Evolutionary conservation across 2,797 vertebrate species (phyloP).

Genomic region (Cephalopachus bancanus): DNA sequence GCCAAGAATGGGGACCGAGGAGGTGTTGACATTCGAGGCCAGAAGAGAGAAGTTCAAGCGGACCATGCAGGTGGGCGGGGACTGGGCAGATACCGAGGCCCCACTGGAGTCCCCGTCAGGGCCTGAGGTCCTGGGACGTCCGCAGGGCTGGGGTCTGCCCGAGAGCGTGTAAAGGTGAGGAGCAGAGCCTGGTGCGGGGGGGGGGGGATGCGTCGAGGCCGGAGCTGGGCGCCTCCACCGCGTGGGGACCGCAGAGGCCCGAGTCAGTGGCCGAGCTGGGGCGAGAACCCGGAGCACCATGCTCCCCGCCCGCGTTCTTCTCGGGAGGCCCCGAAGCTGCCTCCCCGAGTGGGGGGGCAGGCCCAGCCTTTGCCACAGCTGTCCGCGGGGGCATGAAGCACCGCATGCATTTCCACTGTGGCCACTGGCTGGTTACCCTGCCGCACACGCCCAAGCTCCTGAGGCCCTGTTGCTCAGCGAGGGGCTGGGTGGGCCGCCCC

Average conservation of each 20-base stretch:
- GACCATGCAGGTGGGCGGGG: not conserved
- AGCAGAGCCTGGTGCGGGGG: fast-evolving
- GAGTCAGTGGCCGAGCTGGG: not conserved
- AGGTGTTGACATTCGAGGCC: too few species aligned
- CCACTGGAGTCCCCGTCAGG: fast-evolving
- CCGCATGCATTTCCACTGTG: not conserved
- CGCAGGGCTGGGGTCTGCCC: not conserved
- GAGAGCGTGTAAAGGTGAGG: not conserved
- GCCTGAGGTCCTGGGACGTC: not conserved
- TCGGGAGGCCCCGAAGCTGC: not conserved
- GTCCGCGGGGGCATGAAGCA: fast-evolving
- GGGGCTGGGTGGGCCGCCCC: not conserved
- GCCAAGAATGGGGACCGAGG: not conserved
- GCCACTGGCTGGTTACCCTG: not conserved
- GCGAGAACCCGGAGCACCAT: not conserved
- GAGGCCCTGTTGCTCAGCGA: not conserved
- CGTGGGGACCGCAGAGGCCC: fast-evolving
- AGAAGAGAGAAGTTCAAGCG: not conserved
- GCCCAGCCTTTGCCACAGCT: not conserved
- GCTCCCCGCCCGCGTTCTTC: not conserved
- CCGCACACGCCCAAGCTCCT: not conserved
- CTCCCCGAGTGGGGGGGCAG: fast-evolving
- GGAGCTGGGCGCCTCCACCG: not conserved
- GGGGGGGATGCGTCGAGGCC: fast-evolving
- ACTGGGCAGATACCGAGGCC: not conserved